These are phyloP conservation scores for Argyra leucocephala DNA, from an alignment of 2,888 invertebrate genomes.

Conservation along the genomic window DNA sequence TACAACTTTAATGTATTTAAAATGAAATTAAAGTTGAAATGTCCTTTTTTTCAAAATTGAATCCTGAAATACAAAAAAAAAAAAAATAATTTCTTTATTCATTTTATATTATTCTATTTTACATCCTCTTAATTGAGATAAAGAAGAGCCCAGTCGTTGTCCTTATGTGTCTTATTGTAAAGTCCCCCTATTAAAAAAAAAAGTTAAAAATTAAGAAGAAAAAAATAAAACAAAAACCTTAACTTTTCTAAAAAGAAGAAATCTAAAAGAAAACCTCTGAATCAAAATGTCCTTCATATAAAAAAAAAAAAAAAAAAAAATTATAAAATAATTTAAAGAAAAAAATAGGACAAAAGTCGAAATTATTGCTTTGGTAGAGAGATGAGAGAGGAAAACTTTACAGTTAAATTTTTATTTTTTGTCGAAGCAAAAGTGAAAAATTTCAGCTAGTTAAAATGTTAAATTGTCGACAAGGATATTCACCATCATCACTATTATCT, in stretches of 20 bases:
- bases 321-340: not conserved
- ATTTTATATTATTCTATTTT: not conserved
- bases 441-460: slow-evolving; percentile 6
- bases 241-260: too few species aligned
- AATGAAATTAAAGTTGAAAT: slow-evolving; percentile 4
- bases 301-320: not conserved
- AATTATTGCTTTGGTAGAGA: too few species aligned
- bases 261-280: too few species aligned
- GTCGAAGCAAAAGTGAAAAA: not conserved
- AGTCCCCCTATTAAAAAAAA: not conserved
- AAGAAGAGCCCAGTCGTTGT: too few species aligned
- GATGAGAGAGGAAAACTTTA: not conserved
- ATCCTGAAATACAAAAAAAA: not conserved
- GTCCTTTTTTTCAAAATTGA: not conserved
- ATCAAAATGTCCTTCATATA: too few species aligned
- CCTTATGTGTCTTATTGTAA: not conserved
- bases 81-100: not conserved
- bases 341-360: not conserved
- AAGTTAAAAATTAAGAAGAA: too few species aligned
- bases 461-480: not conserved
- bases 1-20: too few species aligned
- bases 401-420: not conserved
- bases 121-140: not conserved
- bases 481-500: not conserved
- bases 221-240: not conserved